A percentile compares a stretch with the other conserved stretches of the same genome.
Evolutionary conservation across 1,140 invertebrate genomes (phyloP).

Genomic region (Phenacoccus solenopsis): DNA sequence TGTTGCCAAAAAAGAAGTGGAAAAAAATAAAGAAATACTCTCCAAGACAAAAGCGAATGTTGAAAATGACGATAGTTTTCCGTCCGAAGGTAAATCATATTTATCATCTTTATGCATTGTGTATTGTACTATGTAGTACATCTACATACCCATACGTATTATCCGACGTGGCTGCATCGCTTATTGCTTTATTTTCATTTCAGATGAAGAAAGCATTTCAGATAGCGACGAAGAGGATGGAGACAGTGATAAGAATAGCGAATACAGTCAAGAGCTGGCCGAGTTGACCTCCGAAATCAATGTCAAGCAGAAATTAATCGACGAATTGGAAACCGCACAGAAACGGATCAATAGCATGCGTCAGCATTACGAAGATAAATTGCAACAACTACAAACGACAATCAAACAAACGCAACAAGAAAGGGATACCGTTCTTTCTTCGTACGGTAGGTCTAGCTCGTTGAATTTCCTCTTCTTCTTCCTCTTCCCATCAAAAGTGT

Average conservation of each 20-base stretch:
- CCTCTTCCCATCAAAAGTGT: too few species aligned
- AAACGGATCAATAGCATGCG: constrained; percentile 66
- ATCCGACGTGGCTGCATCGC: not conserved
- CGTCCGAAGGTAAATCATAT: not conserved
- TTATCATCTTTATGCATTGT: too few species aligned
- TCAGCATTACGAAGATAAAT: constrained; percentile 87
- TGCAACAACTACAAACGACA: constrained; percentile 71
- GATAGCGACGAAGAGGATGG: constrained; percentile 34
- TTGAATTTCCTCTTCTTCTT: too few species aligned
- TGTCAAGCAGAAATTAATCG: constrained; percentile 82
- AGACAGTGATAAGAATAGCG: constrained; percentile 37
- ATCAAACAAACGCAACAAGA: constrained; percentile 86
- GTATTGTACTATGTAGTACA: not conserved
- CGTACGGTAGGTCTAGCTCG: constrained; percentile 36
- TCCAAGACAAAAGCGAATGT: not conserved
- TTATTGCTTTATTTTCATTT: too few species aligned
- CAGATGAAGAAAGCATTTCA: constrained; percentile 25
- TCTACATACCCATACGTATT: not conserved
- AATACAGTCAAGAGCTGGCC: constrained; percentile 55
- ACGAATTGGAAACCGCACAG: constrained; percentile 83
- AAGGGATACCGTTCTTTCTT: constrained; percentile 78
- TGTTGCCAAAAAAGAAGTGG: constrained; percentile 52
- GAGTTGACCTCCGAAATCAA: constrained; percentile 80
- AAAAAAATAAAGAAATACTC: constrained; percentile 35
- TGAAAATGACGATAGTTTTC: constrained; percentile 12